Conservation (phyloP, 2,888 invertebrate species). For the Drosophila nr. perissopoda region DNA sequence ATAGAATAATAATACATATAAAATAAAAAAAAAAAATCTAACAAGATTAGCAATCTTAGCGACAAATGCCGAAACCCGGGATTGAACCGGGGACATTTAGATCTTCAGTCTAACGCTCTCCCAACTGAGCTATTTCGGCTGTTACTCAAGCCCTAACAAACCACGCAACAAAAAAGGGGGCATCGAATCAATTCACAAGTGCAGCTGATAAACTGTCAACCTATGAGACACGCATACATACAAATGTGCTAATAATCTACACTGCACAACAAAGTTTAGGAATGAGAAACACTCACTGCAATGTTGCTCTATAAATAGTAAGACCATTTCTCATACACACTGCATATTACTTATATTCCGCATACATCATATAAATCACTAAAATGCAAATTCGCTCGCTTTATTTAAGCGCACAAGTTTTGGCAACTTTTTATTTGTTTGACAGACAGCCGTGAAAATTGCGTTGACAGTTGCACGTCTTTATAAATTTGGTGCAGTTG, state of each 20-base stretch:
- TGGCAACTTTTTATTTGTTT: constrained; percentile 33
- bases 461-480: constrained; percentile 63
- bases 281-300: not conserved
- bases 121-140: constrained; percentile 93
- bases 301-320: constrained; percentile 33
- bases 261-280: constrained; percentile 3
- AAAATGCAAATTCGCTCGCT: constrained; percentile 15
- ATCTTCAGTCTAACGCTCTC: constrained; percentile 92
- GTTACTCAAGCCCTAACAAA: rapidly evolving
- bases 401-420: constrained; percentile 28
- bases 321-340: constrained; percentile 2
- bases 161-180: not conserved
- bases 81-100: constrained; percentile 91
- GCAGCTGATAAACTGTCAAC: not conserved
- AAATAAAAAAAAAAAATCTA: constrained; percentile 67
- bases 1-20: not conserved
- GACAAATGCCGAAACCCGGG: constrained; percentile 90
- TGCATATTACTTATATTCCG: constrained; percentile 15
- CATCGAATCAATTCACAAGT: not conserved
- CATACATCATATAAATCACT: constrained; percentile 27
- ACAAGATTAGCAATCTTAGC: too few species aligned
- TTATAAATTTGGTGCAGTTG: constrained; percentile 48
- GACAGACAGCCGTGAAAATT: constrained; percentile 55
- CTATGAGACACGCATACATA: not conserved
- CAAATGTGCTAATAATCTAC: not conserved